These are phyloP conservation scores for Aramus guarauna DNA, from an alignment of 2,113 vertebrate genomes.

Conservation along the genomic window DNA sequence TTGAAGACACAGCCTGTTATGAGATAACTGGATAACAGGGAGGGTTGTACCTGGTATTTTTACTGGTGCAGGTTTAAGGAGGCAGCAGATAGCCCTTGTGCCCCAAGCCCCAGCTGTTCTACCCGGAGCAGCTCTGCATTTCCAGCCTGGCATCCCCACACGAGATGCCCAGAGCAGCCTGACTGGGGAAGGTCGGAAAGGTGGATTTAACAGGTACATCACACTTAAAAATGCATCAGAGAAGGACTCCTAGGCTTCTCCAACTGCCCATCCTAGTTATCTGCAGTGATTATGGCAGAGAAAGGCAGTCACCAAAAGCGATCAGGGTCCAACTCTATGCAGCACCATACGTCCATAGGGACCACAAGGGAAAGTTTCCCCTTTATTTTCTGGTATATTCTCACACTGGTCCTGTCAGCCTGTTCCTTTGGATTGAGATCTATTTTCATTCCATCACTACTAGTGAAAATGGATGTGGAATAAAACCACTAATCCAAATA, in stretches of 20 bases:
- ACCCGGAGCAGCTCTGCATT: not conserved
- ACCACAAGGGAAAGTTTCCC: not conserved
- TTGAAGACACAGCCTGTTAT: not conserved
- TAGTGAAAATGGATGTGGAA: not conserved
- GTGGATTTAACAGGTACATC: rapidly evolving
- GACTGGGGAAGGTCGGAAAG: not conserved
- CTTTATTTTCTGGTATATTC: not conserved
- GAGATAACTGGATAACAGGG: not conserved
- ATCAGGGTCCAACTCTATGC: not conserved
- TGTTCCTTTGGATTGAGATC: not conserved
- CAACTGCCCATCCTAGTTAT: not conserved
- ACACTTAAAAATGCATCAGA: not conserved
- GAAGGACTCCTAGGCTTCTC: not conserved
- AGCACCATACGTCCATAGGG: not conserved
- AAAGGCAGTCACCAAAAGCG: not conserved
- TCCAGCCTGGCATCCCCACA: not conserved
- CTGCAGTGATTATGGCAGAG: not conserved
- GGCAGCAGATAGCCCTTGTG: not conserved
- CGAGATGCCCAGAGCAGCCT: not conserved
- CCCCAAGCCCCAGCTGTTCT: not conserved
- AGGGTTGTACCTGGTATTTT: not conserved
- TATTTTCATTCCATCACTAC: not conserved
- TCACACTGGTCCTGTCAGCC: not conserved
- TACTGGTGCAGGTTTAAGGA: not conserved
- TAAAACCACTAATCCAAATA: not conserved